A percentile compares a stretch with the other conserved stretches of the same genome.
Conservation (phyloP, 2,888 invertebrate genomes). For the Oscheius sp. region DNA sequence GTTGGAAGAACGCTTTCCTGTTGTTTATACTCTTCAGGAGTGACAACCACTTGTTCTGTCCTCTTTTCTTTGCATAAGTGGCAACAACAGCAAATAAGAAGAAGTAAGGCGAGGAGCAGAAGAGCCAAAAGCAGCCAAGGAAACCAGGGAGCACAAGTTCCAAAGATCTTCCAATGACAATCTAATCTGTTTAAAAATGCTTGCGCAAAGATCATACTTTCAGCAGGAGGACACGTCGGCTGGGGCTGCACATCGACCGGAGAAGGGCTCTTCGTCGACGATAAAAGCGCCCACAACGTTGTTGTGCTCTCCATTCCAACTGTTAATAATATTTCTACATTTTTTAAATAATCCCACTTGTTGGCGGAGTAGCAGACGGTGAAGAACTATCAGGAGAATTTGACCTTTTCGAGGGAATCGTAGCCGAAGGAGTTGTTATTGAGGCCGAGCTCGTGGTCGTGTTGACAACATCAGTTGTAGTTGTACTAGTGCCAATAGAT, state of each 20-base stretch:
- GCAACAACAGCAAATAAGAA: neutral
- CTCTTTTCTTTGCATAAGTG: neutral
- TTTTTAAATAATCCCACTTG: neutral
- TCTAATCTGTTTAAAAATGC: neutral
- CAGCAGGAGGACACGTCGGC: slow-evolving; percentile 1
- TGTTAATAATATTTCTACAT: neutral
- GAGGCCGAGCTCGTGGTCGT: neutral
- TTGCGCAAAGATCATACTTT: neutral
- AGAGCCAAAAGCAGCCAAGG: slow-evolving; percentile 2
- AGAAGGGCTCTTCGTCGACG: neutral
- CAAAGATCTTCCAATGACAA: slow-evolving; percentile 27
- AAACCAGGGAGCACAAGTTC: slow-evolving; percentile 12
- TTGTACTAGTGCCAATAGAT: slow-evolving; percentile 20
- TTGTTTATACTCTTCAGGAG: neutral
- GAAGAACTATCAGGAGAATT: slow-evolving; percentile 19
- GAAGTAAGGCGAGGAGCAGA: neutral
- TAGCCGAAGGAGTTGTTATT: neutral
- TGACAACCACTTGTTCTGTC: neutral
- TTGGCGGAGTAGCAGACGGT: slow-evolving; percentile 10
- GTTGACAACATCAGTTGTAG: neutral
- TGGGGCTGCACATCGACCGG: neutral
- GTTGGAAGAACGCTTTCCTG: neutral
- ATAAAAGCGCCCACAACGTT: too few relatives aligned
- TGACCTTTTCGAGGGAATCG: slow-evolving; percentile 29
- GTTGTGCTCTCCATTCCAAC: too few relatives aligned